Evolutionary conservation across 2,888 invertebrate species (phyloP), one percentile per base, ranked within the genome.

Genomic region (Drosophila anomalipes): DNA sequence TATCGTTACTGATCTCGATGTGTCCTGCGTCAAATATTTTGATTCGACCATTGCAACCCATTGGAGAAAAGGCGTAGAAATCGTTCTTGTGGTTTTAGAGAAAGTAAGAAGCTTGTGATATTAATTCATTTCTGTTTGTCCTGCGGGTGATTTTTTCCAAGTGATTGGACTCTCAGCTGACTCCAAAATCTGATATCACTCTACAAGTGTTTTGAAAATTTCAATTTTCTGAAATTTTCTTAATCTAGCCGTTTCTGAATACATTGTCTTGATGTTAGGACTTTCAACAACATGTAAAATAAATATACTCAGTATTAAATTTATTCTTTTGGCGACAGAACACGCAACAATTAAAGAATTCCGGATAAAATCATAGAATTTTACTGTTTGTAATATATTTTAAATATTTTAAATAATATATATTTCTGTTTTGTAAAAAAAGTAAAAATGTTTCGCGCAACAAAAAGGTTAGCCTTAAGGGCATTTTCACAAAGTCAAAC

Each of bases 251-350:
- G n/a, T 3, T 0, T 0, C 30, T 26, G 56, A 44, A 28, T 39
- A 4, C 16, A 6, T n/a, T 6, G 28, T 37, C 56, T 1, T 1
- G 1, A 7, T 28, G 12, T 32, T 26, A 3, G 35, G 35, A 3
- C 6, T 26, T 30, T 32, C 0, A n/a, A 14, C 30, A 32, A 16
- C 19, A 39, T 30, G 16, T 12, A 33, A 4, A 28, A n/a, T 28
- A n/a, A 14, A n/a, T 4, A 16, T n/a, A 37, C 10, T 69, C 60
- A 82, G 69, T 77, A 32, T 64, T 56, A 83, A 67, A 81, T 83
- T 78, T 70, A 70, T 83, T 83, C 58, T 60, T 80, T 88, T 83
- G 60, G 74, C 58, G 78, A 81, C 59, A 75, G 72, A 78, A 88
- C 90, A 86, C 88, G 81, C 71, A 89, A 66, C 66, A 74, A 60